Evolutionary conservation across 2,113 vertebrate genomes (phyloP).

Genomic region (Corvus cornix): DNA sequence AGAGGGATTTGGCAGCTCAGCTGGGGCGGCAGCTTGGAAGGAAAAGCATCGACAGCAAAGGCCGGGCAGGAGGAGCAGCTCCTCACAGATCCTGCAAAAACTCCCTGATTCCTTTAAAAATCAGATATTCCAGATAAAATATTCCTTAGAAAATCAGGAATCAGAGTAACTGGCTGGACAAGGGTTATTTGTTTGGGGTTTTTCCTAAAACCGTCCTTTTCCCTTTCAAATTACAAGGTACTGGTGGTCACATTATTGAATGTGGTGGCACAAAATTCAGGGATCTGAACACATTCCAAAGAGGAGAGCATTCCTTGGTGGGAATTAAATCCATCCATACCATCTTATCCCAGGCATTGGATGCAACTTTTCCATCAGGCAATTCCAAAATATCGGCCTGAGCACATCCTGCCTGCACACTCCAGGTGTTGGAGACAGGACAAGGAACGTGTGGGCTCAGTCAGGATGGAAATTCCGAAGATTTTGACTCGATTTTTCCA

Average conservation of each 20-base stretch:
- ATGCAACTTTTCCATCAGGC: neutral
- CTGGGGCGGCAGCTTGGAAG: neutral
- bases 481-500: neutral
- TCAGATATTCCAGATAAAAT: neutral
- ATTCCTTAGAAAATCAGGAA: neutral
- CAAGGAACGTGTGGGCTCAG: neutral
- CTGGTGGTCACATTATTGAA: too few species aligned
- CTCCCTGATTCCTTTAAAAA: neutral
- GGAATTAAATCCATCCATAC: neutral
- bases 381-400: neutral
- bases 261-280: rapidly evolving
- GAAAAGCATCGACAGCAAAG: neutral
- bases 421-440: neutral
- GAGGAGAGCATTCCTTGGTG: neutral
- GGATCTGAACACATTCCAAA: neutral
- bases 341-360: too few species aligned
- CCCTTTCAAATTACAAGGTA: neutral
- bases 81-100: neutral
- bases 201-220: neutral
- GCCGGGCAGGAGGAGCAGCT: neutral
- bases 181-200: rapidly evolving
- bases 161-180: neutral
- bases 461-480: neutral
- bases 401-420: rapidly evolving
- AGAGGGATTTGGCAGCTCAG: neutral